Evolutionary conservation across 1,140 invertebrate species (phyloP).

Genomic region (Drosophila erecta): DNA sequence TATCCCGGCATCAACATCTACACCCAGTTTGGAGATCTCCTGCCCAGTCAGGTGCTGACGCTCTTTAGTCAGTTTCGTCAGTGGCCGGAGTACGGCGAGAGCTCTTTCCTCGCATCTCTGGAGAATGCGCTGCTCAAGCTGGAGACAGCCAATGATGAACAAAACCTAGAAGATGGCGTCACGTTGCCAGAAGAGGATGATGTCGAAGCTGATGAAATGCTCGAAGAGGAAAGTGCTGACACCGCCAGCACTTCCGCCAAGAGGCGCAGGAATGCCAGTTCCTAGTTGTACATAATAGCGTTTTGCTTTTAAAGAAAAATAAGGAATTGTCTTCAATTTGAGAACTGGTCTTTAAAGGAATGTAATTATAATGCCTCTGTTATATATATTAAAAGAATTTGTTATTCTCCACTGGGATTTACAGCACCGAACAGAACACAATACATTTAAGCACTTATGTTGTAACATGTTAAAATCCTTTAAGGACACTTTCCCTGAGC

Average conservation of each 20-base stretch:
- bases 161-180: conserved; percentile 57
- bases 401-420: background rate
- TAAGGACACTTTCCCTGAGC: conserved; percentile 47
- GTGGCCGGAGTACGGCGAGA: conserved; percentile 87
- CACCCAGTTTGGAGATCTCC: conserved; percentile 87
- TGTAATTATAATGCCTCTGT: background rate
- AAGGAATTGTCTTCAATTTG: background rate
- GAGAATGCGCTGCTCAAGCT: conserved; percentile 85
- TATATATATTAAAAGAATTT: background rate
- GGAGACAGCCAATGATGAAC: conserved; percentile 70
- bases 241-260: conserved; percentile 1
- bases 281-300: background rate
- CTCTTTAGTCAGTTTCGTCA: conserved; percentile 85
- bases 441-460: conserved; percentile 1
- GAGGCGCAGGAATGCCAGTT: conserved; percentile 33
- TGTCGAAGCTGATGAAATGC: conserved; percentile 48
- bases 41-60: conserved; percentile 86
- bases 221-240: conserved; percentile 28
- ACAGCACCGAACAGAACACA: conserved; percentile 20
- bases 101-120: conserved; percentile 86
- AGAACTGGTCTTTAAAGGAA: background rate
- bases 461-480: background rate
- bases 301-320: background rate
- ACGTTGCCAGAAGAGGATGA: conserved; percentile 76
- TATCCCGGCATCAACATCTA: conserved; percentile 87